Evolutionary conservation across 2,113 vertebrate species (phyloP).

Genomic region (Pelecanus crispus): DNA sequence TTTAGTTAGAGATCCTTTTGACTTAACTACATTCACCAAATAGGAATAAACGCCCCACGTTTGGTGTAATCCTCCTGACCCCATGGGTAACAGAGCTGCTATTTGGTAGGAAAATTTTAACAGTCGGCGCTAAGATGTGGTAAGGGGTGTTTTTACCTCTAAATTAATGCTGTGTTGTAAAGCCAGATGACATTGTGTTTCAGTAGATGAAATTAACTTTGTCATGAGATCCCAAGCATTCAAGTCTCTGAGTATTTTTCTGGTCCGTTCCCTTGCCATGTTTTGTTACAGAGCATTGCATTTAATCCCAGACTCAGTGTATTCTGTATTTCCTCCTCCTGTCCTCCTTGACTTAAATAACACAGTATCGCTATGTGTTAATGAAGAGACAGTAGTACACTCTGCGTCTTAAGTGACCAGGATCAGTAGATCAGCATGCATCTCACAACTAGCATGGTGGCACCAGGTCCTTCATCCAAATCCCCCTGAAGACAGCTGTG

Average conservation of each 20-base stretch:
- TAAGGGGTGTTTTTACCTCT: neutral
- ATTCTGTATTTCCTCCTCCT: neutral
- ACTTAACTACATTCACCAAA: neutral
- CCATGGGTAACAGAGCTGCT: neutral
- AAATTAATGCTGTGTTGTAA: neutral
- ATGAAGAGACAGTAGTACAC: neutral
- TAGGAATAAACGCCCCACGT: neutral
- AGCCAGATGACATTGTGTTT: neutral
- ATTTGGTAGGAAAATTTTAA: neutral
- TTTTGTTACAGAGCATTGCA: neutral
- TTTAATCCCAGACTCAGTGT: neutral
- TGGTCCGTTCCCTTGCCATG: neutral
- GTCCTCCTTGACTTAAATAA: neutral
- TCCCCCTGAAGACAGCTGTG: neutral
- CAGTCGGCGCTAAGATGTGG: neutral
- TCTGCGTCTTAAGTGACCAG: neutral
- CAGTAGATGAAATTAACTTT: neutral
- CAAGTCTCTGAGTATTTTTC: accelerated
- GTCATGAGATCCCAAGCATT: neutral
- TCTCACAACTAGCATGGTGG: neutral
- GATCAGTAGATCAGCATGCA: neutral
- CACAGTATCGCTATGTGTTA: neutral
- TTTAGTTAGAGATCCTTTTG: neutral
- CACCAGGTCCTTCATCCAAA: neutral
- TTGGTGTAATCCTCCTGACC: neutral